These are phyloP conservation scores for Eupithecia vulgata DNA, from an alignment of 2,888 invertebrate species.

Conservation along the genomic window DNA sequence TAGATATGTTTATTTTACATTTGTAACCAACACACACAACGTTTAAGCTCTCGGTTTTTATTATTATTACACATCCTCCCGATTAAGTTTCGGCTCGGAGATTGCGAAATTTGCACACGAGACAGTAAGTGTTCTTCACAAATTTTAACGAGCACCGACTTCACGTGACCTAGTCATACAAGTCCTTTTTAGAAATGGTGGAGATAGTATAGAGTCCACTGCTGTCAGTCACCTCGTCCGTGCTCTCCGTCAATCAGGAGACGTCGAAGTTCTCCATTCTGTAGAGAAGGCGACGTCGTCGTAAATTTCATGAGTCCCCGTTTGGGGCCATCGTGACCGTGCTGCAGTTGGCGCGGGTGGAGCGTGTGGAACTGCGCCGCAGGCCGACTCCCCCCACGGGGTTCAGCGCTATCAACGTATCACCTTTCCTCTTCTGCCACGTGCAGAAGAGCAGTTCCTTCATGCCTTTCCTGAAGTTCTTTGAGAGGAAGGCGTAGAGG, in stretches of 20 bases:
- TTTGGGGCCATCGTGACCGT: conserved; percentile 81
- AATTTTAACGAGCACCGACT: conserved; percentile 38
- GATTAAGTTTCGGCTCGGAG: conserved; percentile 6
- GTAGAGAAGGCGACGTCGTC: conserved; percentile 72
- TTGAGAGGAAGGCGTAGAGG: conserved; percentile 93
- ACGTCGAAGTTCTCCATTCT: conserved; percentile 74
- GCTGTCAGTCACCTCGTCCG: conserved; percentile 78
- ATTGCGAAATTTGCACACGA: conserved; percentile 23
- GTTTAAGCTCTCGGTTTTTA: conserved; percentile 29
- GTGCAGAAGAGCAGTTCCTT: conserved; percentile 89
- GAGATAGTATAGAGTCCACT: conserved; percentile 75
- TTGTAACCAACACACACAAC: conserved; percentile 23
- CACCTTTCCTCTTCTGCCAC: conserved; percentile 71
- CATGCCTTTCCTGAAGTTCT: conserved; percentile 93
- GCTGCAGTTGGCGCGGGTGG: conserved; percentile 82
- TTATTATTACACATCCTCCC: conserved; percentile 18
- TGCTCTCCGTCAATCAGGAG: conserved; percentile 82
- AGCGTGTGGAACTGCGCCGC: conserved; percentile 79
- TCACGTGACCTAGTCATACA: conserved; percentile 60
- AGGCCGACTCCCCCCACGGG: conserved; percentile 73
- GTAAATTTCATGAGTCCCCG: conserved; percentile 78
- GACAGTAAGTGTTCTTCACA: conserved; percentile 34
- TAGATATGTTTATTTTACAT: conserved; percentile 5
- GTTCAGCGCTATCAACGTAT: conserved; percentile 74
- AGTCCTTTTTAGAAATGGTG: conserved; percentile 71